Evolutionary conservation across 2,888 invertebrate species (phyloP).

Genomic region (Xanthorhoe spadicearia): DNA sequence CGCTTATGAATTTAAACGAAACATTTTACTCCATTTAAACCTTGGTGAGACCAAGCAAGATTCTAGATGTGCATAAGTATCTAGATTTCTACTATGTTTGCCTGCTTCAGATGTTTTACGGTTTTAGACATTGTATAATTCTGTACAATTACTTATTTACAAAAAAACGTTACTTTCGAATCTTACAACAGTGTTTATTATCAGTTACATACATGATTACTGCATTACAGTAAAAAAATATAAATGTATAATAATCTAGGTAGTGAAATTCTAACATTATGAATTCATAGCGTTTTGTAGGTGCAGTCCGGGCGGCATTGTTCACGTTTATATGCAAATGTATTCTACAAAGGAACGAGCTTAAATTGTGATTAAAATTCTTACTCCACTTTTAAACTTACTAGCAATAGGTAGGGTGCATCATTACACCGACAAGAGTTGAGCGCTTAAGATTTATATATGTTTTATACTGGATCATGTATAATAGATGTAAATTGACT

Average conservation of each 20-base stretch:
- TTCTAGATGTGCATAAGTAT: too few relatives aligned
- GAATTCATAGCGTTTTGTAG: constrained; percentile 41
- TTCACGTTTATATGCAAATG: constrained; percentile 51
- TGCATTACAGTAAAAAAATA: too few relatives aligned
- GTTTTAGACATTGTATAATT: too few relatives aligned
- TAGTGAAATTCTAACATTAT: constrained; percentile 4
- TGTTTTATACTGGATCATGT: too few relatives aligned
- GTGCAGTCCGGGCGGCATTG: constrained; percentile 28
- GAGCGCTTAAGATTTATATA: too few relatives aligned
- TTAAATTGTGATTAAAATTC: constrained; percentile 10
- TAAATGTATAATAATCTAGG: background rate
- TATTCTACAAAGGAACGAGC: constrained; percentile 46
- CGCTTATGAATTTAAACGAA: constrained; percentile 1
- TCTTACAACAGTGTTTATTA: too few relatives aligned
- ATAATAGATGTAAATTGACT: too few relatives aligned
- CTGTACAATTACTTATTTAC: too few relatives aligned
- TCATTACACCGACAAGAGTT: too few relatives aligned
- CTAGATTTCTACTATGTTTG: background rate
- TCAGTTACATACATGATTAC: too few relatives aligned
- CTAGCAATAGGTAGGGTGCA: too few relatives aligned
- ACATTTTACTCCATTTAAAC: background rate
- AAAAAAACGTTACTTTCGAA: too few relatives aligned
- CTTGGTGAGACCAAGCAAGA: background rate
- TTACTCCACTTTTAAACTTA: background rate
- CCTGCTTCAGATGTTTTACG: background rate